Percentiles rank a stretch among this genome's conserved stretches.
Evolutionary conservation across 2,797 vertebrate species (phyloP).

Genomic region (Labeo calbasu): DNA sequence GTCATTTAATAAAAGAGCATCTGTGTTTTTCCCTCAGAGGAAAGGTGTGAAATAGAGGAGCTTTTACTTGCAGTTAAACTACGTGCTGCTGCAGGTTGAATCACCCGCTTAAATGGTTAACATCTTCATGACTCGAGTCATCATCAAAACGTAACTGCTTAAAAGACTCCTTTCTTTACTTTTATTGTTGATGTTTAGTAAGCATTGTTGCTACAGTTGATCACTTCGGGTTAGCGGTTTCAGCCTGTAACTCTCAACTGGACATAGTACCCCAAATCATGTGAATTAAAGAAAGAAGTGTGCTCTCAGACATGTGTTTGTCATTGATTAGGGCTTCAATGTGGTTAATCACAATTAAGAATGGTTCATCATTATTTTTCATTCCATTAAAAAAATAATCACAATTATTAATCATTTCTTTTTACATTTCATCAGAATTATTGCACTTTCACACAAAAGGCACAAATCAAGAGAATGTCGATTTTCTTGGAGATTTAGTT

Average conservation of each 20-base stretch:
- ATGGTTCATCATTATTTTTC: background rate
- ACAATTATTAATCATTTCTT: background rate
- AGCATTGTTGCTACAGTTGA: background rate
- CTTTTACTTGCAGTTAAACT: constrained; percentile 24
- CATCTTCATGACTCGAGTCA: background rate
- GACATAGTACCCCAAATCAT: background rate
- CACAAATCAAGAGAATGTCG: background rate
- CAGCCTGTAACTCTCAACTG: background rate
- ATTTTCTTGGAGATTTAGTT: background rate
- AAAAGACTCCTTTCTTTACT: too few species aligned
- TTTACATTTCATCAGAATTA: background rate
- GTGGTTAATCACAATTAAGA: background rate
- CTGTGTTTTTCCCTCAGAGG: constrained; percentile 43
- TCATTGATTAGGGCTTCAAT: background rate
- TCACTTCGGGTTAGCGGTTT: background rate
- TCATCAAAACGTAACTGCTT: background rate
- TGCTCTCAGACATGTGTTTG: background rate
- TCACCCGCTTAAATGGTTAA: background rate
- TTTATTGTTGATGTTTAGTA: background rate
- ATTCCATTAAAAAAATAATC: background rate
- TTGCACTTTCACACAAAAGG: background rate
- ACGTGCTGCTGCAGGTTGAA: background rate
- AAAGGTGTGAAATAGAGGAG: constrained; percentile 36
- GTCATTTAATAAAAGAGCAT: constrained; percentile 57
- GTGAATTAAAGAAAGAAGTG: background rate